phyloP scores from a whole-genome alignment of 2,888 invertebrate genomes.

The Hedychridium roseum region DNA sequence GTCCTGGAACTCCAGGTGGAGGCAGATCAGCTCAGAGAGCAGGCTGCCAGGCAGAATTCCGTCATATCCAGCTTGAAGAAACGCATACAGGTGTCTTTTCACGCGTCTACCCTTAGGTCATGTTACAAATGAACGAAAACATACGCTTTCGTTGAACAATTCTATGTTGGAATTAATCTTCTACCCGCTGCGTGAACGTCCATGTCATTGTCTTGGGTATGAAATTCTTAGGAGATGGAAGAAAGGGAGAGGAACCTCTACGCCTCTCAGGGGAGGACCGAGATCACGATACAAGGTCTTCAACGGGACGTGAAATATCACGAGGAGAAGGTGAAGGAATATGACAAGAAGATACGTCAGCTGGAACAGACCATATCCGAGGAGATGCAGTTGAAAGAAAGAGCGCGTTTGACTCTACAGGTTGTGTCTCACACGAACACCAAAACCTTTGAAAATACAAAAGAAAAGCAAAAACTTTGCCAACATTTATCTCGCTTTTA shows the following conservation, averaged over 20 bases:
- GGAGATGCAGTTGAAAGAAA: conserved; percentile 80
- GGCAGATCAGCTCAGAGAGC: conserved; percentile 80
- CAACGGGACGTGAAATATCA: conserved; percentile 77
- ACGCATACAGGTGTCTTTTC: conserved; percentile 73
- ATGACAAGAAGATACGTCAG: conserved; percentile 77
- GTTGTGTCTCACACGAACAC: conserved; percentile 26
- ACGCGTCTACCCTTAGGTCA: too few relatives aligned
- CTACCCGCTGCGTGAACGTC: too few relatives aligned
- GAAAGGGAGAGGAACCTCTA: conserved; percentile 79
- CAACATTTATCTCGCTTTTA: too few relatives aligned
- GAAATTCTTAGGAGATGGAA: conserved; percentile 77
- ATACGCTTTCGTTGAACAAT: too few relatives aligned
- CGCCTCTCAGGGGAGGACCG: conserved; percentile 70
- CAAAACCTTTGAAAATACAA: too few relatives aligned
- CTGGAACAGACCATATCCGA: conserved; percentile 76
- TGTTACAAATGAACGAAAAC: too few relatives aligned
- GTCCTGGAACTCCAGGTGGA: conserved; percentile 81
- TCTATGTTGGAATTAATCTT: too few relatives aligned
- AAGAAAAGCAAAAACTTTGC: too few relatives aligned
- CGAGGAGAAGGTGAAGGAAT: conserved; percentile 80
- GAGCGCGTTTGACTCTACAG: conserved; percentile 66
- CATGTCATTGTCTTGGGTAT: too few relatives aligned
- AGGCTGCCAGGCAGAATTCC: conserved; percentile 83
- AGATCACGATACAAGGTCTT: conserved; percentile 77
- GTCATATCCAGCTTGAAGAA: conserved; percentile 82